Evolutionary conservation across 37 sponge, comb jelly and placozoan genomes (phyloP), one percentile per base, ranked within the genome.

Genomic region (Axinella damicornis): DNA sequence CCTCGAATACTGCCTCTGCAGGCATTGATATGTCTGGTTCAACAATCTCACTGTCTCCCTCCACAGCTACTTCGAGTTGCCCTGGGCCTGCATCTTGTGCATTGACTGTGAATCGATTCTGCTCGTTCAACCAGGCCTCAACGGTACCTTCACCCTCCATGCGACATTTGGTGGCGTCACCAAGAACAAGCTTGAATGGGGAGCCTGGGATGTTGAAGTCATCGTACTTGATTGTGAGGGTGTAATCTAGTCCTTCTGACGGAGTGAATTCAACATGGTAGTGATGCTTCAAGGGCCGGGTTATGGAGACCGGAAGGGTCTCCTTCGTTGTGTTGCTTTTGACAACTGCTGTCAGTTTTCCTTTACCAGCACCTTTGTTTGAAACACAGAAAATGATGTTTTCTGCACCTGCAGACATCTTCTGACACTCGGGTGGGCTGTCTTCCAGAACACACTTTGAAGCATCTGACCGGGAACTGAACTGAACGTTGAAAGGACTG

Each of bases 321-420:
- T 76, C 68, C 33, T 73, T 17, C 2, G 25, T 78, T 53, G 75
- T 20, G 28, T 31, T 11, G 31, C 61, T 86, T 65, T 83, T 56
- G 5, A 83, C 67, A 25, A 15, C 46, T n/a, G 84, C 83, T 38
- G 76, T 80, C 21, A 94, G 57, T 33, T 87, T 87, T 18, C 94
- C 94, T 31, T 75, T 83, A 17, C 94, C 94, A 63, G 94, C 94
- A 52, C 81, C 90, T 41, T 94, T 76, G 27, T 80, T 87, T 24
- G 81, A 72, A 11, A 94, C 67, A 52, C 77, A 62, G 61, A 94
- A 80, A 35, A 75, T 27, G 18, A 87, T 80, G 14, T 83, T 62
- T 17, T 85, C 76, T 2, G 53, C 41, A 0, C 53, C 81, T 46
- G 46, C 9, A 5, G 66, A 71, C 36, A 65, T 69, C 0, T 86